Conservation (phyloP, 2,113 vertebrate species). For the Irena cyanogastra region DNA sequence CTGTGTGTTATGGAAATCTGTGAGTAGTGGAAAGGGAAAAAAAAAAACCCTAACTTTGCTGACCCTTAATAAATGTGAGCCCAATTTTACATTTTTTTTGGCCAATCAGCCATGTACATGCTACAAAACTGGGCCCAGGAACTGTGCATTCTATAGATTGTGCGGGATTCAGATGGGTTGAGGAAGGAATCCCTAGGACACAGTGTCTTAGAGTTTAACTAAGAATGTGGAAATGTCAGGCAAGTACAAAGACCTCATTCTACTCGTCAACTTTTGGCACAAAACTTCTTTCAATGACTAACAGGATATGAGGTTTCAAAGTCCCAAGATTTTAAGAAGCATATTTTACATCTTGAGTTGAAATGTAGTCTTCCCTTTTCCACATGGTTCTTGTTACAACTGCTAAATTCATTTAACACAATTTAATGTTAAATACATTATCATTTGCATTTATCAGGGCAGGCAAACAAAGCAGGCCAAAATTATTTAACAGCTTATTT, state of each 20-base stretch:
- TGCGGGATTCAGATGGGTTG: background rate
- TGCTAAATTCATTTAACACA: background rate
- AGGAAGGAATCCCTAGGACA: background rate
- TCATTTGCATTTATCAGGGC: background rate
- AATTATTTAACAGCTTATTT: background rate
- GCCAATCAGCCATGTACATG: rapidly evolving
- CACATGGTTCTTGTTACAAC: background rate
- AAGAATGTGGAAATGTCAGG: background rate
- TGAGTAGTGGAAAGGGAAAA: background rate
- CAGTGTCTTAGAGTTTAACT: background rate
- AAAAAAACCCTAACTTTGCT: background rate
- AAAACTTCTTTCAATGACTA: background rate
- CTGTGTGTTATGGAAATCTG: background rate
- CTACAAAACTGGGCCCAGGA: background rate
- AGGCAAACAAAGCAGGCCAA: background rate
- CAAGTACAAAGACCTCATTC: background rate
- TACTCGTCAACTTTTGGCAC: background rate
- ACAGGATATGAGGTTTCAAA: background rate
- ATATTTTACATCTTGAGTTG: background rate
- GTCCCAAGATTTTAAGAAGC: background rate
- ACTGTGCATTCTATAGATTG: background rate
- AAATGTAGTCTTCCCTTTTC: background rate
- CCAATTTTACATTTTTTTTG: background rate
- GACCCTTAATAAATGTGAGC: background rate
- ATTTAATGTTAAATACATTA: background rate